These are phyloP conservation scores for Thalassophryne amazonica DNA, from an alignment of 2,797 vertebrate genomes.

Conservation along the genomic window DNA sequence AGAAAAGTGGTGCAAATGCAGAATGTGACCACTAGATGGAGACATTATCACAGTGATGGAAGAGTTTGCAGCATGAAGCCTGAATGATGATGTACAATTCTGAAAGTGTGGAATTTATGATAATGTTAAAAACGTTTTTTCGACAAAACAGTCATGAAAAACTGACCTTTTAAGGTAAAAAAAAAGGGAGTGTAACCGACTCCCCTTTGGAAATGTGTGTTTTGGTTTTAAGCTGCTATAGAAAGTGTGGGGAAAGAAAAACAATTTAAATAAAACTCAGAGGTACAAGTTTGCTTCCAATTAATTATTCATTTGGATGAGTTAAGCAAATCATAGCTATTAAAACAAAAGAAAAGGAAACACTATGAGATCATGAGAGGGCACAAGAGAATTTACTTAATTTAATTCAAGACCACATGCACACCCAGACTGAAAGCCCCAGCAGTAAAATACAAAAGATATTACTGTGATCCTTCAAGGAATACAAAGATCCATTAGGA, in stretches of 20 bases:
- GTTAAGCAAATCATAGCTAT: background rate
- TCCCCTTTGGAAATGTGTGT: too few relatives aligned
- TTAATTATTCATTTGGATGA: background rate
- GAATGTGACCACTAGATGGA: constrained; percentile 12
- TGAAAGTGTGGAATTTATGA: background rate
- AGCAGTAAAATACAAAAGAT: background rate
- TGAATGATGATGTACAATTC: background rate
- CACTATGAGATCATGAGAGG: background rate
- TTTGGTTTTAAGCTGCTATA: too few relatives aligned
- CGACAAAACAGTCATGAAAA: background rate
- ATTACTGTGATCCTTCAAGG: background rate
- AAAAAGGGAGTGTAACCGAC: too few relatives aligned
- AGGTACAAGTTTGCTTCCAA: background rate
- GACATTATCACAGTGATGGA: background rate
- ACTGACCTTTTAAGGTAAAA: too few relatives aligned
- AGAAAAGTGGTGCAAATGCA: background rate
- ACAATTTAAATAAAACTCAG: too few relatives aligned
- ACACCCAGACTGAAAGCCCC: background rate
- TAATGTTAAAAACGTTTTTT: background rate
- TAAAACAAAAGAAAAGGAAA: background rate
- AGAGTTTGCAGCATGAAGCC: background rate
- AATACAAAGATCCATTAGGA: background rate
- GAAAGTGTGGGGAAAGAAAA: too few relatives aligned
- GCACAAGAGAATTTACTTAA: background rate
- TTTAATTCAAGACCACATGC: background rate